phyloP scores from a whole-genome alignment of 2,113 vertebrate species.

The Coreoperca whiteheadi region DNA sequence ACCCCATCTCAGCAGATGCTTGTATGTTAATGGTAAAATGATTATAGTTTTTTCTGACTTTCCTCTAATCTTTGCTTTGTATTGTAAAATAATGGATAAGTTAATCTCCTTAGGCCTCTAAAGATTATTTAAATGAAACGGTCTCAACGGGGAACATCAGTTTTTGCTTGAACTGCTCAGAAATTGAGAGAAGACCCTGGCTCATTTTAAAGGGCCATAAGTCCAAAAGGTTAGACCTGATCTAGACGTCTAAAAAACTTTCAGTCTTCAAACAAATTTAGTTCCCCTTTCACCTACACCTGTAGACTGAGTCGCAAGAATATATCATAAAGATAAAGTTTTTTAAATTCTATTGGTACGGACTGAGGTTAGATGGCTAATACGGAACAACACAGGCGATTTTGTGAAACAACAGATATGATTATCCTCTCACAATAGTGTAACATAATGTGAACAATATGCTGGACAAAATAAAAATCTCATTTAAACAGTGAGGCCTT shows the following conservation, averaged over 20 bases:
- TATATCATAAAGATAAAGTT: background rate
- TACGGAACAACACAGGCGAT: slow-evolving; percentile 2
- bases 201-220: background rate
- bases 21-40: background rate
- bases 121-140: background rate
- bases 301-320: background rate
- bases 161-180: background rate
- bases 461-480: slow-evolving; percentile 75
- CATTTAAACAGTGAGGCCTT: slow-evolving; percentile 71
- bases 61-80: background rate
- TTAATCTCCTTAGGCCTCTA: background rate
- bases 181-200: background rate
- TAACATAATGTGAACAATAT: slow-evolving; percentile 71
- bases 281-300: background rate
- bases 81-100: background rate
- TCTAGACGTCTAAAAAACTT: background rate
- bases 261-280: background rate
- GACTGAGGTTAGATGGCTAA: background rate
- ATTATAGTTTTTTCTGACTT: background rate
- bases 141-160: background rate
- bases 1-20: background rate
- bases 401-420: slow-evolving; percentile 39
- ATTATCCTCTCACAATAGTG: slow-evolving; percentile 54
- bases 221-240: background rate
- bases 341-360: background rate